Percentiles rank a stretch among this genome's conserved stretches.
phyloP scores from a whole-genome alignment of 2,797 vertebrate species.

The Sebastes alutus region DNA sequence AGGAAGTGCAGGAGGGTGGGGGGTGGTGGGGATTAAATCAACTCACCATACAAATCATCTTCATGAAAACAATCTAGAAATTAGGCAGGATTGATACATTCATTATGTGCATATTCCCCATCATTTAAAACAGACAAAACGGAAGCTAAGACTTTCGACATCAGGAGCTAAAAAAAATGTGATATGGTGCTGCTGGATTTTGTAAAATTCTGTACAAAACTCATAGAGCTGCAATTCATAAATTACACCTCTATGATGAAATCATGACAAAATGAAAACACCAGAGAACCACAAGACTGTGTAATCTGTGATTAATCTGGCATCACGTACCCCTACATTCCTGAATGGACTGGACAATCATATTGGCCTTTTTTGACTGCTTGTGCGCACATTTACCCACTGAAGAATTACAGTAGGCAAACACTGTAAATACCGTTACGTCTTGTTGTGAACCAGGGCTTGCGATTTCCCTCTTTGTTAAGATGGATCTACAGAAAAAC shows the following conservation, averaged over 20 bases:
- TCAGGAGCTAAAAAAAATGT: constrained; percentile 41
- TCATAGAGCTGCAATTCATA: constrained; percentile 28
- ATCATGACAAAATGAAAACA: constrained; percentile 14
- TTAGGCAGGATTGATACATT: constrained; percentile 83
- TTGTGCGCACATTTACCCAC: constrained; percentile 31
- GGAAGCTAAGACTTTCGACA: constrained; percentile 64
- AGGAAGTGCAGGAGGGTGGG: constrained; percentile 14
- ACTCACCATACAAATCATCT: constrained; percentile 51
- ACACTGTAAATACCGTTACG: neutral
- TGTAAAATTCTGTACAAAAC: constrained; percentile 47
- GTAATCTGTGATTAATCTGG: constrained; percentile 27
- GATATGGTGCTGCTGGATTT: constrained; percentile 60
- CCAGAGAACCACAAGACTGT: neutral
- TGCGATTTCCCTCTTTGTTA: constrained; percentile 2
- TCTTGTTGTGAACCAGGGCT: neutral
- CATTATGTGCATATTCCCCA: constrained; percentile 78
- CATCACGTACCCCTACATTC: constrained; percentile 47
- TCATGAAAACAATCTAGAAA: constrained; percentile 63
- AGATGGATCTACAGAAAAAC: constrained; percentile 18
- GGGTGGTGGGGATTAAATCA: constrained; percentile 28
- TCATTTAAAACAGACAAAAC: constrained; percentile 54
- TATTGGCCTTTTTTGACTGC: constrained; percentile 6
- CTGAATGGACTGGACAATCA: constrained; percentile 51
- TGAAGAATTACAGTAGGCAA: constrained; percentile 6
- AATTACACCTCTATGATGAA: constrained; percentile 19